Evolutionary conservation across 1,140 invertebrate species (phyloP).

Genomic region (Maconellicoccus hirsutus): DNA sequence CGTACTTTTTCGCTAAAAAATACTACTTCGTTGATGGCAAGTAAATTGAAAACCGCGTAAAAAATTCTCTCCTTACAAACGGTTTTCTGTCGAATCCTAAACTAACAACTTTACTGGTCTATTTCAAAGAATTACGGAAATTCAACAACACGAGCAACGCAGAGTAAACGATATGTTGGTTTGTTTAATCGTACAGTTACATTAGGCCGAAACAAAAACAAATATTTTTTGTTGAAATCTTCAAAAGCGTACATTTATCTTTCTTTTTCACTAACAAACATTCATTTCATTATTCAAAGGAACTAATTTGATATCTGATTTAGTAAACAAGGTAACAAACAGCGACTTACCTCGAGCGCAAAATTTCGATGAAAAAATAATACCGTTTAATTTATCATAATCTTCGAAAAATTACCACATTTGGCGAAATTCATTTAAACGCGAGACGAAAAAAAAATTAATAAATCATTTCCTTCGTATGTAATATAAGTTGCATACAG

Average conservation of each 20-base stretch:
- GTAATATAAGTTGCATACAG: constrained; percentile 9
- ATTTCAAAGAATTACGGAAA: background rate
- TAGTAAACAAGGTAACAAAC: no score
- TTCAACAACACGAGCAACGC: background rate
- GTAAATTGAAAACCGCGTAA: background rate
- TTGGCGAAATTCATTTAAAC: background rate
- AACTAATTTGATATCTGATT: no score
- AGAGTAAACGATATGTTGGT: background rate
- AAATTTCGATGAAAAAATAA: no score
- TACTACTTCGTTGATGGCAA: background rate
- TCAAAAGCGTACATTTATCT: background rate
- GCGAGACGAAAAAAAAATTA: background rate
- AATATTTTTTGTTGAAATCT: background rate
- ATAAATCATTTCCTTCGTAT: background rate
- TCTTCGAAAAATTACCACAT: background rate
- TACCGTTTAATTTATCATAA: no score
- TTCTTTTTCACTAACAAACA: no score
- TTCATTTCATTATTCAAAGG: no score
- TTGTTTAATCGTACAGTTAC: background rate
- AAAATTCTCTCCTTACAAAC: background rate
- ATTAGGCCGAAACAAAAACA: background rate
- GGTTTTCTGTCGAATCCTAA: background rate
- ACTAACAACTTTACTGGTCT: background rate
- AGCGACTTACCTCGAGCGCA: no score
- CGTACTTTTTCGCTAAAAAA: background rate